phyloP scores from a whole-genome alignment of 1,140 invertebrate species.

The Psix sp. region DNA sequence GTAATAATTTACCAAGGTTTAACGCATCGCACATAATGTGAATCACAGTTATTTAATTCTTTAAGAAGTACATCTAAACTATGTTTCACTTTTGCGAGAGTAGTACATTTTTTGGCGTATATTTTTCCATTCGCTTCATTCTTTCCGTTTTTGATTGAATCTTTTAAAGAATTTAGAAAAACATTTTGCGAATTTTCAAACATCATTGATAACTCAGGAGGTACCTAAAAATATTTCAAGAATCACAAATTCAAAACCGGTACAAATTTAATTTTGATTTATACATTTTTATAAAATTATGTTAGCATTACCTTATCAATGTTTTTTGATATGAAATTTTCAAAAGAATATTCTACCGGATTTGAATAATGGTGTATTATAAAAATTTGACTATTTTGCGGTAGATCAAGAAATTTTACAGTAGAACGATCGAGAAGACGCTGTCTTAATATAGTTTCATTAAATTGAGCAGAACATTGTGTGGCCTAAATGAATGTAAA shows the following conservation, averaged over 20 bases:
- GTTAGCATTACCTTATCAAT: conserved; percentile 65
- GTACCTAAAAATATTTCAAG: conserved; percentile 32
- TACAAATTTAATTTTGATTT: neutral
- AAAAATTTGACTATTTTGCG: conserved; percentile 60
- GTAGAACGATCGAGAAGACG: conserved; percentile 53
- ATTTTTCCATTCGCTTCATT: conserved; percentile 36
- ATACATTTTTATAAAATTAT: neutral
- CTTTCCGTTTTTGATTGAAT: conserved; percentile 23
- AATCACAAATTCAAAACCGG: too few relatives aligned
- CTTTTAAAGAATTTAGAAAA: conserved; percentile 42
- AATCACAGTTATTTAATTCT: conserved; percentile 64
- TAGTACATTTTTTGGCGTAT: conserved; percentile 59
- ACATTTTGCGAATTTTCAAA: conserved; percentile 53
- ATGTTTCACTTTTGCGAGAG: conserved; percentile 63
- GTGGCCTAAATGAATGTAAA: conserved; percentile 48
- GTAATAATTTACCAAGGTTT: conserved; percentile 60
- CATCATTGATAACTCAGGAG: conserved; percentile 53
- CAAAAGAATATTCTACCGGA: conserved; percentile 69
- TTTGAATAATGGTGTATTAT: conserved; percentile 72
- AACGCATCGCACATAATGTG: conserved; percentile 66
- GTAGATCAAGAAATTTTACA: conserved; percentile 32
- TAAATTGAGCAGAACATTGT: conserved; percentile 57
- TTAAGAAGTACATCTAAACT: conserved; percentile 63
- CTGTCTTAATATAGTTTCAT: conserved; percentile 47
- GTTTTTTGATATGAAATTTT: conserved; percentile 72